Evolutionary conservation across 2,113 vertebrate genomes (phyloP), one percentile per base, ranked within the genome.

Genomic region (Chlorodrepanis virens): DNA sequence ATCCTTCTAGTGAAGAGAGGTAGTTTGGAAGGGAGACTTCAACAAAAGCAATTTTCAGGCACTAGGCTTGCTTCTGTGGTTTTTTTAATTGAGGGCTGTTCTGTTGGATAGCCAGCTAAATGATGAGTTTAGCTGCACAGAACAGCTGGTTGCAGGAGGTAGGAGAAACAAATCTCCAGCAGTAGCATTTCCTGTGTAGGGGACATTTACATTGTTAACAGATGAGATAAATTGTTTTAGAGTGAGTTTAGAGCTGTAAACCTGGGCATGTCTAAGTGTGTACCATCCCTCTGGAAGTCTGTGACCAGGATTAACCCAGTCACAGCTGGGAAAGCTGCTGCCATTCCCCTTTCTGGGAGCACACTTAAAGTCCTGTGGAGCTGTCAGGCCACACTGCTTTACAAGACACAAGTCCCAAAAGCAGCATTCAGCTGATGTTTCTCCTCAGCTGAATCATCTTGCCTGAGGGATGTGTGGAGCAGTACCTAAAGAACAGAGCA

Each of bases 251-350:
- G 45, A 24, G 50, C 28, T 82, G 39, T 42, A 76, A 6, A 47
- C 5, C 5, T 22, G 7, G 0, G 2, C 44, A 15, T 64, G 2
- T 60, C 2, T 11, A 12, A 54, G 39, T 25, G 13, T 57, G 12
- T 45, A 6, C 42, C 19, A 29, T 75, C 20, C 61, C n/a, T 67
- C 45, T 61, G 64, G n/a, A 24, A 52, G 31, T 47, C 72, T 4
- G 3, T 42, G 47, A 56, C 10, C 33, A 59, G 49, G 10, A 47
- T 72, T 87, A 84, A 87, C 17, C 14, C 40, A 45, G 35, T 14
- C 27, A 25, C 49, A 81, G 35, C 40, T 69, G 64, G 14, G 22
- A 49, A 64, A 54, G 15, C 22, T 71, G 37, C 81, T 83, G 76
- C 63, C 28, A 35, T 86, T 83, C 28, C 15, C 27, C 15, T 83